Evolutionary conservation across 1,140 invertebrate genomes (phyloP).

Genomic region (Melitaea cinxia): DNA sequence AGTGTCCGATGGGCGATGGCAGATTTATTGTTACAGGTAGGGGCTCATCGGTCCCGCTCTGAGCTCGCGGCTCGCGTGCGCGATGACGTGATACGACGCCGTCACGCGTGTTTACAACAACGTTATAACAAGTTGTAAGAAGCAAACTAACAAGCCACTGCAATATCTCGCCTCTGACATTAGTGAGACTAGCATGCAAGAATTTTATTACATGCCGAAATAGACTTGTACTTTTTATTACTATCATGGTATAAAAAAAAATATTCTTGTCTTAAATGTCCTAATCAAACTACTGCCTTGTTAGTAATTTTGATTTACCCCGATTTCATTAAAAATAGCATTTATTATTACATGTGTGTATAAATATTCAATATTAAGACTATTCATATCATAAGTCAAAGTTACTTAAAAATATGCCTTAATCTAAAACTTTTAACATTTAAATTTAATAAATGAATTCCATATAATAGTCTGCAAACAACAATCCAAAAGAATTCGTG

Average conservation of each 20-base stretch:
- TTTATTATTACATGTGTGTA: not conserved
- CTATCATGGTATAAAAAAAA: not conserved
- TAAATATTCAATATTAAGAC: no score
- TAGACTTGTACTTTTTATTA: conserved; percentile 30
- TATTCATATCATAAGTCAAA: not conserved
- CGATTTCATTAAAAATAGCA: not conserved
- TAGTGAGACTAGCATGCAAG: conserved; percentile 55
- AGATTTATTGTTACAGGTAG: conserved; percentile 67
- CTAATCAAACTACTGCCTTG: not conserved
- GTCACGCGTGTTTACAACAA: conserved; percentile 75
- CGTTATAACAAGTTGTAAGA: conserved; percentile 73
- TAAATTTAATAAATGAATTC: not conserved
- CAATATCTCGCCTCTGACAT: conserved; percentile 58
- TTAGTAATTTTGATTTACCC: not conserved
- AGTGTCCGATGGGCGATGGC: conserved; percentile 48
- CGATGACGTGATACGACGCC: conserved; percentile 68
- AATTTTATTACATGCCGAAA: conserved; percentile 47
- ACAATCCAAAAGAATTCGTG: conserved; percentile 20
- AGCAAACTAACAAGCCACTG: conserved; percentile 69
- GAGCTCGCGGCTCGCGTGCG: conserved; percentile 55
- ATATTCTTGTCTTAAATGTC: not conserved
- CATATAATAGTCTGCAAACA: not conserved
- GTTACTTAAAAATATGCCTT: not conserved
- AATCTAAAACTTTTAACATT: no score
- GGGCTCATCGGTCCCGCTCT: conserved; percentile 42